Evolutionary conservation across 2,888 invertebrate genomes (phyloP).

Genomic region (Odiellus spinosus): DNA sequence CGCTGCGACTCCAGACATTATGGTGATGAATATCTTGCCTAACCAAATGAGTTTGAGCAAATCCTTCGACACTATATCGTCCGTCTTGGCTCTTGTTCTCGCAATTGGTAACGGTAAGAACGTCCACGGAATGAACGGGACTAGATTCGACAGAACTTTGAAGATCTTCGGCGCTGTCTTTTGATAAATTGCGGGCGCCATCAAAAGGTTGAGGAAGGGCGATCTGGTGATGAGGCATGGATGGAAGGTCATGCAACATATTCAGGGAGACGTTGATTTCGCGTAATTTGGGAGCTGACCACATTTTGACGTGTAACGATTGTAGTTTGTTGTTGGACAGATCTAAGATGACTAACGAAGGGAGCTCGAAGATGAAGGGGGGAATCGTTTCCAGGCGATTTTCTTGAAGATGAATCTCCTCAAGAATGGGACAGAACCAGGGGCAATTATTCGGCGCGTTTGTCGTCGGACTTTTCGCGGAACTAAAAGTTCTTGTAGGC

Average conservation of each 20-base stretch:
- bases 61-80: conserved; percentile 5
- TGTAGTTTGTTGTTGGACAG: conserved; percentile 87
- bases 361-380: conserved; percentile 60
- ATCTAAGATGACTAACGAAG: conserved; percentile 61
- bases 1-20: conserved; percentile 15
- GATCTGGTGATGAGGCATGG: conserved; percentile 11
- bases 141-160: conserved; percentile 15
- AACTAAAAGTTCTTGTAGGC: conserved; percentile 5
- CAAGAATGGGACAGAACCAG: conserved; percentile 47
- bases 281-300: conserved; percentile 66
- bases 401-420: conserved; percentile 82
- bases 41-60: conserved; percentile 6
- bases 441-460: not conserved
- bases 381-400: conserved; percentile 72
- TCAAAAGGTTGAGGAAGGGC: conserved; percentile 14
- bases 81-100: conserved; percentile 4
- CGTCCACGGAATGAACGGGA: conserved; percentile 18
- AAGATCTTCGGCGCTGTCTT: conserved; percentile 18
- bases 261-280: conserved; percentile 83
- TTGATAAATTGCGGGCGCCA: conserved; percentile 19
- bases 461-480: not conserved
- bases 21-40: conserved; percentile 16
- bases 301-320: conserved; percentile 61
- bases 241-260: conserved; percentile 54
- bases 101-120: conserved; percentile 8